Percentiles rank a stretch among this genome's conserved stretches.
Evolutionary conservation across 2,888 invertebrate genomes (phyloP).

Genomic region (Agelastica alni): DNA sequence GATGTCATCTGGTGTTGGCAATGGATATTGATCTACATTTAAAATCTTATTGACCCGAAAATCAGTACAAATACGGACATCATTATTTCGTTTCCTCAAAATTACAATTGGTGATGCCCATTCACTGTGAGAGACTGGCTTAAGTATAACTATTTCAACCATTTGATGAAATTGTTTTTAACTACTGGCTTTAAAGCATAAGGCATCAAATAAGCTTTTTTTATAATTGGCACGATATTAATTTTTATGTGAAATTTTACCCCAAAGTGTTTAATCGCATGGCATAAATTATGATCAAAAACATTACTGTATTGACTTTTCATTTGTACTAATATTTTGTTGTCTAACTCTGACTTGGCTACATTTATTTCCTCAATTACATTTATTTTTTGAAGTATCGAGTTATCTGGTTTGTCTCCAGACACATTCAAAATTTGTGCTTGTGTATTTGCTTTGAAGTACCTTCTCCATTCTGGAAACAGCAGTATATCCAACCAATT

Average conservation of each 20-base stretch:
- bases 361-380: no score
- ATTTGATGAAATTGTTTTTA: slow-evolving; percentile 27
- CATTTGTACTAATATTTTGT: no score
- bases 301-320: no score
- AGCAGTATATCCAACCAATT: no score
- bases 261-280: background rate
- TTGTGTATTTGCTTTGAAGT: no score
- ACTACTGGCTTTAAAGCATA: slow-evolving; percentile 11
- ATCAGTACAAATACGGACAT: slow-evolving; percentile 29
- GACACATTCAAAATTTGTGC: no score
- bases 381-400: no score
- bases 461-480: no score
- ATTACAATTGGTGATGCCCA: slow-evolving; percentile 48
- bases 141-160: slow-evolving; percentile 24
- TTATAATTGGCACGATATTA: slow-evolving; percentile 2
- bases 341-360: no score
- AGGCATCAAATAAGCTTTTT: slow-evolving; percentile 13
- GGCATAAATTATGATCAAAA: slow-evolving; percentile 4
- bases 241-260: background rate
- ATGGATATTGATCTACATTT: slow-evolving; percentile 17
- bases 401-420: no score
- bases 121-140: slow-evolving; percentile 34
- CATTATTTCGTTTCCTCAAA: slow-evolving; percentile 38
- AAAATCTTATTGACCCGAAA: background rate
- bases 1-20: slow-evolving; percentile 34